Base-by-base conservation (phyloP, 2,888 invertebrate genomes). In the Cosmorhoe ocellata region DNA sequence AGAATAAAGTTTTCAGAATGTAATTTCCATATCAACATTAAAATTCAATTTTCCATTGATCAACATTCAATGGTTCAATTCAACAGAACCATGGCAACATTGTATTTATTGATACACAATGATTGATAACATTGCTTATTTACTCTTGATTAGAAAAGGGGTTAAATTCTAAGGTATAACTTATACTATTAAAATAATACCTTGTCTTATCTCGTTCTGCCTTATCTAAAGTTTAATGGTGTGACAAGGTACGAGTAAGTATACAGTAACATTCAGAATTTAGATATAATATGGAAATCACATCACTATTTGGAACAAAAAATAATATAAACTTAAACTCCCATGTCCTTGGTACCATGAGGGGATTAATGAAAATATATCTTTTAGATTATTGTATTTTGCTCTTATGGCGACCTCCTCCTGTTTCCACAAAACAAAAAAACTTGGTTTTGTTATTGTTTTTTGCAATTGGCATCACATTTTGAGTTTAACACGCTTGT, bases 401-500 rank as follows among this genome's bases (percentile, higher is more conserved):
- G 58, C 42, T 59, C 58, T 56, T 51, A 78, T 75, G 76, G 76
- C 74, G 74, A 86, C 89, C 89, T 89, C 89, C 89, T 84, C 89
- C 89, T 89, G 89, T 89, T 88, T 83, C 81, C 84, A 77, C 80
- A 77, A 69, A 69, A 77, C 71, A 71, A 71, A 73, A 73, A 57
- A 59, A 59, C 67, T 69, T 64, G 58, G 71, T 71, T 71, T 64
- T 63, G 62, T 69, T 73, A 66, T 71, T 64, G 7, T 24, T 58
- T 69, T 64, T 53, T 42, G 7, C 51, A 48, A 61, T 64, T 59
- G 49, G 58, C 48, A 37, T 59, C 42, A 48, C 39, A 51, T 53
- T 33, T 66, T 61, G 64, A 69, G 58, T 67, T 66, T 71, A 69
- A 71, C 67, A 61, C 63, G 72, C 72, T 76, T 77, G 59, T 67